Evolutionary conservation across 2,113 vertebrate genomes (phyloP), one percentile per base, ranked within the genome.

Genomic region (Ammodytes dubius): DNA sequence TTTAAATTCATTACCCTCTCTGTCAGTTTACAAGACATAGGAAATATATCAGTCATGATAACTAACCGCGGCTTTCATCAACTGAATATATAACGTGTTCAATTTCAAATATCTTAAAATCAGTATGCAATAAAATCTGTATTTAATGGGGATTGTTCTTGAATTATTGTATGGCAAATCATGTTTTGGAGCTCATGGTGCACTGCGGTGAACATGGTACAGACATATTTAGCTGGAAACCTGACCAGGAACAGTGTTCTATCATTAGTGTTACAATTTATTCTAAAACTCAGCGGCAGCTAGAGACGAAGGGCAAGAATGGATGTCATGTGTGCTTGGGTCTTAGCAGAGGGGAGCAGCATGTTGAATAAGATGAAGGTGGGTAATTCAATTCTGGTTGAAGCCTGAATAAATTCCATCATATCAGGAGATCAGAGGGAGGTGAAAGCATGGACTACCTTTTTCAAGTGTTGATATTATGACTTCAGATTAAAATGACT

Each of bases 1-100:
- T 76, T 75, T 83, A 46, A 71, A 79, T 43, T 64, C 42, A 53
- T 79, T 47, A 15, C 40, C 27, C 39, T 60, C 6, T 7, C 11
- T 39, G 15, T 52, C 40, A 40, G 27, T 59, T 58, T 67, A 53
- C 14, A 54, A 3, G 43, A 65, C 65, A 60, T 19, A 6, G 54
- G 10, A 56, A 54, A 64, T 56, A 60, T 69, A 19, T 5, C 13
- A 66, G 43, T 4, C 64, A 39, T 58, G 35, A 72, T 68, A 19
- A 19, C 14, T 10, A 45, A 14, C 11, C 12, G 7, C 9, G 15
- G 71, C 59, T 17, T 74, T 74, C 13, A 64, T 64, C 42, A 65
- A 37, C 6, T 46, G 11, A 46, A n/a, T 11, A 42, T n/a, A 64
- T 37, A 19, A 53, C 40, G 46, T 46, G 6, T 50, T 37, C 0